Base-by-base conservation (phyloP, 1,140 invertebrate species). In the Brachionus rotundiformis region DNA sequence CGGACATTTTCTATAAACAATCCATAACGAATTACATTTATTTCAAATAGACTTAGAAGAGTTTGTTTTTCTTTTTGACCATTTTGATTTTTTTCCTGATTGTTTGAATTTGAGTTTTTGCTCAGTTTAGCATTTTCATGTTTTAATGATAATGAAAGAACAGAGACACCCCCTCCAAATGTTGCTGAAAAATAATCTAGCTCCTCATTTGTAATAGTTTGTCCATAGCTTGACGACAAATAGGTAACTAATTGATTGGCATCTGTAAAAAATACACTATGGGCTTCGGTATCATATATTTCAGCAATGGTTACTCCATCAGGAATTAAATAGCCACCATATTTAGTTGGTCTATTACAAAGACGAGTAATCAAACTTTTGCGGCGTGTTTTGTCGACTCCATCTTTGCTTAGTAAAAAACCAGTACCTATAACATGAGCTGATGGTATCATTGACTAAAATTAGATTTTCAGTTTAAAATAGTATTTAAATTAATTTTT, bases 241-340 rank as follows among this genome's bases (percentile, higher is more conserved):
- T 79, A 79, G 29, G 47, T 63, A 10, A 39, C 31, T 8, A 59
- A 16, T 79, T 79, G 76, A 79, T 27, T 79, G 5, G 76, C 47
- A n/a, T 79, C 76, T 11, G 76, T 59, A 10, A 79, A 79, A 59
- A 79, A 79, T 27, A 79, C 59, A 39, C 44, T 59, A 79, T 79
- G 76, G 19, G 76, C 76, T 41, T 79, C 76, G 19, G 76, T 59
- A n/a, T 79, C 76, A 25, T 79, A 79, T 63, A 79, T 59, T 79
- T 79, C 76, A 13, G 76, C 76, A 23, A 79, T 63, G 11, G 76
- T 59, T 11, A 79, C 54, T 8, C 76, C 76, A 41, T 79, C 76
- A 2, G 76, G 76, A 19, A 79, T 63, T 11, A 79, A 63, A 19
- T 59, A 33, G 47, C 47, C 47, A 25, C 76, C 76, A 16, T 59